Evolutionary conservation across 2,797 vertebrate species (phyloP), one percentile per base, ranked within the genome.

Genomic region (Cossypha niveicapilla): DNA sequence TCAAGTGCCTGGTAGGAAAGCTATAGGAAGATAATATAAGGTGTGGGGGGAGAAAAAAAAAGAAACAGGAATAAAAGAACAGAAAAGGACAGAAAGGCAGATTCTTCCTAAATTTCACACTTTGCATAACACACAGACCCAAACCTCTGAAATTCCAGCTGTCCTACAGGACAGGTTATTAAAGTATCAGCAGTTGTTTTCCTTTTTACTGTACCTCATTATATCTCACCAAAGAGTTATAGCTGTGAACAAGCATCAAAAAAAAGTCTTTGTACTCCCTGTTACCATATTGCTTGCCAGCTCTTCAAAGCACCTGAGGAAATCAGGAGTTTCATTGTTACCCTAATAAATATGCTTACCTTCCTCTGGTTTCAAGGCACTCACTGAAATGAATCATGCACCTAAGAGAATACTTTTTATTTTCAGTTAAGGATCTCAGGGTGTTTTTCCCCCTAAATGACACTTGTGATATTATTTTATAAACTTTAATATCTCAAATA

Each of bases 261-360:
- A 42, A 67, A 67, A 61, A 88, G 56, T 11, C 86, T 91, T 51
- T 63, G 25, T 79, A 76, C 28, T 93, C 41, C 35, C 50, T 45
- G n/a, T 76, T 66, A 82, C 34, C 68, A n/a, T 63, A 76, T 11
- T 66, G 37, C 60, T 57, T 77, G 25, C 44, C 63, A 60, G 56
- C 57, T 89, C 67, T 92, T 93, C 92, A 93, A 95, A 93, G 60
- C 60, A 74, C 60, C 30, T 39, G 39, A 71, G 67, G 54, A 92
- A 91, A 71, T 37, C 28, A 76, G 41, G 30, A 90, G 17, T 60
- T 85, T 77, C 67, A 82, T 39, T 70, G 67, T 68, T 35, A 66
- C 51, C 22, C 56, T 74, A 14, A 76, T 70, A 84, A 89, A 79
- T 50, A 71, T 5, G 17, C 25, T 50, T 48, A 56, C 24, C 15